Percentiles rank a stretch among this genome's conserved stretches.
phyloP scores from a whole-genome alignment of 2,888 invertebrate genomes.

The Hyposoter didymator region DNA sequence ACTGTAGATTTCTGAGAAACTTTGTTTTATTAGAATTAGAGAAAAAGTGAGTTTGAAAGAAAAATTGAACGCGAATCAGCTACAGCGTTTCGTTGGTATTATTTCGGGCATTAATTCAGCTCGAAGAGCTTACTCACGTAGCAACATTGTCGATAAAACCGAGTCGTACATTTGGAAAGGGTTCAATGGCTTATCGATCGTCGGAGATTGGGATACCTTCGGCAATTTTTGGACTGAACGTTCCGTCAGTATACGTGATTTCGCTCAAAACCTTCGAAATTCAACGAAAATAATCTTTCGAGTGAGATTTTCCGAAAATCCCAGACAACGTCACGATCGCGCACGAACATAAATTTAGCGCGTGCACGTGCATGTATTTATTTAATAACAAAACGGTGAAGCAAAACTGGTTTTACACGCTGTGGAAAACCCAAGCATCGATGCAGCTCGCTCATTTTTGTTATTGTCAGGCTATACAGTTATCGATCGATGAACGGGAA shows the following conservation, averaged over 20 bases:
- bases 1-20: neutral
- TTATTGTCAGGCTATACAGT: neutral
- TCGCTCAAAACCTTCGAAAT: neutral
- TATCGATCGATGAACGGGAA: neutral
- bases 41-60: neutral
- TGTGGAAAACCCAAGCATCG: constrained; percentile 59
- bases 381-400: constrained; percentile 24
- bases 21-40: neutral
- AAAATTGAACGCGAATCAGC: neutral
- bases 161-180: constrained; percentile 29
- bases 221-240: neutral
- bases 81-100: neutral
- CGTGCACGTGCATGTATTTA: constrained; percentile 4
- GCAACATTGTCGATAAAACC: constrained; percentile 23
- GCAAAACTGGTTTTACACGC: constrained; percentile 56
- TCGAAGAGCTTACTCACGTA: constrained; percentile 6
- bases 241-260: neutral
- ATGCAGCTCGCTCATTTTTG: neutral
- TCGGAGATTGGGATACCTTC: constrained; percentile 34
- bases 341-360: neutral
- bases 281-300: constrained; percentile 2
- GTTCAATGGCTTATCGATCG: constrained; percentile 41
- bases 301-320: constrained; percentile 26
- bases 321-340: constrained; percentile 15
- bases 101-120: neutral